phyloP scores from a whole-genome alignment of 2,797 vertebrate genomes.

The Carduelis carduelis region DNA sequence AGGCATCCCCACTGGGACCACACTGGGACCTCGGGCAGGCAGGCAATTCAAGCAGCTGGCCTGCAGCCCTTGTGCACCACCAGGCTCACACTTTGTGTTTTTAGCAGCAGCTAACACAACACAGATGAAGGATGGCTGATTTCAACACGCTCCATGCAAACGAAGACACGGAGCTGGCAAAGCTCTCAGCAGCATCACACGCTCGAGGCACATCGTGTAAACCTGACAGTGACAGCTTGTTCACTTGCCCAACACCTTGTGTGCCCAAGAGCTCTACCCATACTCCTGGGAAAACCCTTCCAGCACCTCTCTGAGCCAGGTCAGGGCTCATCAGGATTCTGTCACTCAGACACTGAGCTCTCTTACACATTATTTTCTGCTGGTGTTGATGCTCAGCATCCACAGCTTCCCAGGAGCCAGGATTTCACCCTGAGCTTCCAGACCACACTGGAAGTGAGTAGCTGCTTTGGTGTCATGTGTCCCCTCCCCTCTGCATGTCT shows the following conservation, averaged over 20 bases:
- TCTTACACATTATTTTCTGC: not conserved
- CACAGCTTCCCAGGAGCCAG: not conserved
- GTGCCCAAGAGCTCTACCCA: not conserved
- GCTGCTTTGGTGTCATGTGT: not conserved
- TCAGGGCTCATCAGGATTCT: not conserved
- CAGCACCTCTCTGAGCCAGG: not conserved
- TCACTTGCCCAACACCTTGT: not conserved
- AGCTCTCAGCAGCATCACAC: rapidly evolving
- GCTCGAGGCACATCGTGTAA: not conserved
- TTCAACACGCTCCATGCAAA: not conserved
- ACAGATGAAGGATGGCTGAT: not conserved
- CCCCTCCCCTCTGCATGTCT: not conserved
- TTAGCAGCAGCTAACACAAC: not conserved
- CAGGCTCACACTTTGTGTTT: rapidly evolving
- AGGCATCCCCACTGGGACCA: not conserved
- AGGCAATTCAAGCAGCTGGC: not conserved
- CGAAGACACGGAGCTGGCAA: rapidly evolving
- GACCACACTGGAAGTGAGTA: not conserved
- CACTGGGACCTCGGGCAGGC: not conserved
- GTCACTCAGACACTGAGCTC: not conserved
- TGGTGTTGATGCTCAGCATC: not conserved
- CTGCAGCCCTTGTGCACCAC: not conserved
- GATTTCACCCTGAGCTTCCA: not conserved
- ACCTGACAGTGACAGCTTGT: not conserved
- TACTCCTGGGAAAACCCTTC: not conserved